Percentiles rank a stretch among this genome's conserved stretches.
Conservation (phyloP, 2,113 vertebrate genomes). For the Dasyprocta punctata region DNA sequence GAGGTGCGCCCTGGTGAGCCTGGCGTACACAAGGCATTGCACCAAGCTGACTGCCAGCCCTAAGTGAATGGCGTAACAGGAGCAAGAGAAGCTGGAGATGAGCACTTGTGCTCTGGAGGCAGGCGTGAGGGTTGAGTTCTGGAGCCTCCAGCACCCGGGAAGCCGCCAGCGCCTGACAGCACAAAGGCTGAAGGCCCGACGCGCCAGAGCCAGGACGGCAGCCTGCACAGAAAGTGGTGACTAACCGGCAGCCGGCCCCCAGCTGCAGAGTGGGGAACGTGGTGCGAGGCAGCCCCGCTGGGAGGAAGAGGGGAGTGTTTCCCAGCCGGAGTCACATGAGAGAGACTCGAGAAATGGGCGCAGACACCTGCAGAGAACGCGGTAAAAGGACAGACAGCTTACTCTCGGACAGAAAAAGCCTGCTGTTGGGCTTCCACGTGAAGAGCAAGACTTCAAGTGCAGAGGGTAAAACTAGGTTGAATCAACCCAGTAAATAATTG, state of each 20-base stretch:
- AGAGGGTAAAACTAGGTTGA: not conserved
- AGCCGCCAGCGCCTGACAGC: not conserved
- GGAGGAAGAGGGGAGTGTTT: not conserved
- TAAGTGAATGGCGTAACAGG: not conserved
- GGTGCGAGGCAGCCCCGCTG: not conserved
- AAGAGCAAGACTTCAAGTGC: not conserved
- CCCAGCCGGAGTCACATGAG: too few relatives aligned
- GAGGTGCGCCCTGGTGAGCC: fast-evolving
- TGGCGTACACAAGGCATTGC: fast-evolving
- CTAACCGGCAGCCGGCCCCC: not conserved
- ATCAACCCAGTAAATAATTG: not conserved
- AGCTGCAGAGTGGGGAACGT: not conserved
- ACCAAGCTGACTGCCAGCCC: not conserved
- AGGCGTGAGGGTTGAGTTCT: not conserved
- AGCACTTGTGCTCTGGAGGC: not conserved
- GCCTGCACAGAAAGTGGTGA: not conserved
- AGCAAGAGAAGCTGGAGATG: not conserved
- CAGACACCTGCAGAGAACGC: not conserved
- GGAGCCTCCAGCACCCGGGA: not conserved
- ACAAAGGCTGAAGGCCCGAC: too few relatives aligned
- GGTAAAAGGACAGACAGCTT: not conserved
- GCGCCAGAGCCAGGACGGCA: too few relatives aligned
- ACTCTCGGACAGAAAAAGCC: not conserved
- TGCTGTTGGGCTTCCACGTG: not conserved
- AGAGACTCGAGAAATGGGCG: not conserved